phyloP scores from a whole-genome alignment of 2,113 vertebrate species.

The Aspidoscelis tigris region DNA sequence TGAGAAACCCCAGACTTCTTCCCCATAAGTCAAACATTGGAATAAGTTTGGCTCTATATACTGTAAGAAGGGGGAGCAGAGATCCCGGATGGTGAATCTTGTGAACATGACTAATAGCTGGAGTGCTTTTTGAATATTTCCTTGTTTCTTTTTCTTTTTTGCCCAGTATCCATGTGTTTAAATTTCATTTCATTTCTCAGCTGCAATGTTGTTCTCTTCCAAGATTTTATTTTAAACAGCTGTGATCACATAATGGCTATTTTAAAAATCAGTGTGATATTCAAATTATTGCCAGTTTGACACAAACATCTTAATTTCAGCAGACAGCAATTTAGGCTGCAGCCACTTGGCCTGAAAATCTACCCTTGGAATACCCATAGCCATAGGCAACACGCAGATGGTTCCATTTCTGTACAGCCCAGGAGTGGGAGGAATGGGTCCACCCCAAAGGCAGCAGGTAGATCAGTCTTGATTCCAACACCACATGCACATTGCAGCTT shows the following conservation, averaged over 20 bases:
- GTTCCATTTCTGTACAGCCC: too few relatives aligned
- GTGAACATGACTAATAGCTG: background rate
- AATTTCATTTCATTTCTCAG: background rate
- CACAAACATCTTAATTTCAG: constrained; percentile 47
- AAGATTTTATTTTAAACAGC: background rate
- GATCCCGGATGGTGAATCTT: background rate
- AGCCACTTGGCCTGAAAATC: background rate
- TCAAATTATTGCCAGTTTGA: constrained; percentile 14
- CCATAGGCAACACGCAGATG: too few relatives aligned
- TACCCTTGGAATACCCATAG: background rate
- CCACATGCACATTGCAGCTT: too few relatives aligned
- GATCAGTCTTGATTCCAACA: too few relatives aligned
- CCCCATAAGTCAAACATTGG: too few relatives aligned
- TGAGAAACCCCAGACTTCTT: too few relatives aligned
- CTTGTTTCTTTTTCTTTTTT: background rate
- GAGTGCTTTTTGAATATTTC: background rate
- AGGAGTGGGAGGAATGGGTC: too few relatives aligned
- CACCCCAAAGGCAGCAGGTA: too few relatives aligned
- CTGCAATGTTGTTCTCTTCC: background rate
- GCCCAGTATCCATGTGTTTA: background rate
- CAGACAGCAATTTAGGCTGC: accelerated
- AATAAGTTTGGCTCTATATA: too few relatives aligned
- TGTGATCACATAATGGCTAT: constrained; percentile 1
- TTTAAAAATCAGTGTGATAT: constrained; percentile 26
- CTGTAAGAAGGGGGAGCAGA: too few relatives aligned